Evolutionary conservation across 2,797 vertebrate genomes (phyloP).

Genomic region (Catostomus latipinnis): DNA sequence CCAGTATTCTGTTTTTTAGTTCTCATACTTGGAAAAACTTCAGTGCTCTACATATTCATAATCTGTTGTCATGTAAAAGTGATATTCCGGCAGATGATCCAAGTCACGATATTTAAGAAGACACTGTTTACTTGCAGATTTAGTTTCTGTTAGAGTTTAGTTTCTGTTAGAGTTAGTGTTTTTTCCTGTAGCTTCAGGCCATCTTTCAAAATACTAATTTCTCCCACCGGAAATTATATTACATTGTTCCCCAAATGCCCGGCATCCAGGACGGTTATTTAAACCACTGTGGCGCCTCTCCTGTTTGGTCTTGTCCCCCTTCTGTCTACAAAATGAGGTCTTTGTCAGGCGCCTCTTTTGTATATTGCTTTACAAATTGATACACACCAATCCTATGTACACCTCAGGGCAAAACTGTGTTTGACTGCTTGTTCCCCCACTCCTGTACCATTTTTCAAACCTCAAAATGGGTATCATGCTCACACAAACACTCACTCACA

Average conservation of each 20-base stretch:
- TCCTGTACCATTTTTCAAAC: conserved; percentile 14
- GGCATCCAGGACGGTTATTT: conserved; percentile 73
- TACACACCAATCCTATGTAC: conserved; percentile 67
- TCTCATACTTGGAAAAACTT: background rate
- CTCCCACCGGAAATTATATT: conserved; percentile 78
- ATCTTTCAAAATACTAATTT: conserved; percentile 38
- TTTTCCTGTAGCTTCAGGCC: conserved; percentile 15
- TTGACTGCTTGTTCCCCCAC: conserved; percentile 25
- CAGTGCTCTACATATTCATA: conserved; percentile 9
- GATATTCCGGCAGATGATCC: conserved; percentile 20
- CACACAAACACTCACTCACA: conserved; percentile 1
- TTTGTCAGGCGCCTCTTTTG: conserved; percentile 75
- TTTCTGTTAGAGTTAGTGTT: conserved; percentile 24
- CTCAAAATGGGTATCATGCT: conserved; percentile 4
- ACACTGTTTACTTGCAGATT: conserved; percentile 9
- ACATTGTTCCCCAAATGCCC: conserved; percentile 69
- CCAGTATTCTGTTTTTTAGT: conserved; percentile 11
- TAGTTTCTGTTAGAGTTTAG: conserved; percentile 23
- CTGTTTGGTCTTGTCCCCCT: conserved; percentile 75
- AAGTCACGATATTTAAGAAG: conserved; percentile 25
- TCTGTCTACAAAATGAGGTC: conserved; percentile 75
- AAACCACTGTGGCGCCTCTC: conserved; percentile 74
- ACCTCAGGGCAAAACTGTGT: conserved; percentile 39
- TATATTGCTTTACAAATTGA: conserved; percentile 81
- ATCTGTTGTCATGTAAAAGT: conserved; percentile 17